These are phyloP conservation scores for Drosophila pectinifera DNA, from an alignment of 1,140 invertebrate species.

Conservation along the genomic window DNA sequence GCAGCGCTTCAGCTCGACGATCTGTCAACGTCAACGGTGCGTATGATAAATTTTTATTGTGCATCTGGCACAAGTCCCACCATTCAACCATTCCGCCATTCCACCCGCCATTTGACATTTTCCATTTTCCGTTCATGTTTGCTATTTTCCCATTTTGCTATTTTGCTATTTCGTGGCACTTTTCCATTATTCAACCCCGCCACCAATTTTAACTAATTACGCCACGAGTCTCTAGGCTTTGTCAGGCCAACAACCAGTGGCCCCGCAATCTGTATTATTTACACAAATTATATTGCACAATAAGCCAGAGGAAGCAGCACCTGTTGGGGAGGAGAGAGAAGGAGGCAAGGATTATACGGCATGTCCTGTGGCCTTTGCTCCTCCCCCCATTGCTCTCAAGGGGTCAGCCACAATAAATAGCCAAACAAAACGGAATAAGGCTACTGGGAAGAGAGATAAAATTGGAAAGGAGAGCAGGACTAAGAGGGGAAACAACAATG, in stretches of 20 bases:
- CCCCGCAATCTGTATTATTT: slow-evolving; percentile 46
- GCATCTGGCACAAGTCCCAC: slow-evolving; percentile 39
- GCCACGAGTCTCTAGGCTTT: slow-evolving; percentile 9
- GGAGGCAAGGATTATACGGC: slow-evolving; percentile 18
- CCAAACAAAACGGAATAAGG: slow-evolving; percentile 2
- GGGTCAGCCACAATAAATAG: slow-evolving; percentile 14
- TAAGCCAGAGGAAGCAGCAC: slow-evolving; percentile 5
- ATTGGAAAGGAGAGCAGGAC: not conserved
- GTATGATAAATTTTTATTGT: slow-evolving; percentile 82
- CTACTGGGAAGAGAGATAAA: not conserved
- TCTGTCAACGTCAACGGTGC: slow-evolving; percentile 82
- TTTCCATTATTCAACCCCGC: no score
- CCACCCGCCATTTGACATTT: slow-evolving; percentile 19
- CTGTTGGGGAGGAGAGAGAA: not conserved
- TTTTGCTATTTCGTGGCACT: no score
- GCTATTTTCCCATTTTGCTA: slow-evolving; percentile 4
- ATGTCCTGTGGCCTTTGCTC: slow-evolving; percentile 9
- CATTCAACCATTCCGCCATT: slow-evolving; percentile 12
- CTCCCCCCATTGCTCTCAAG: not conserved
- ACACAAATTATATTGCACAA: slow-evolving; percentile 46
- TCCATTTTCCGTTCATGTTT: slow-evolving; percentile 2
- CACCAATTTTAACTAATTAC: slow-evolving; percentile 52
- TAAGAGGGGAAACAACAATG: not conserved
- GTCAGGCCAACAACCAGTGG: slow-evolving; percentile 23
- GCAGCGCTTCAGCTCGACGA: slow-evolving; percentile 57